A percentile compares a stretch with the other conserved stretches of the same genome.
Conservation (phyloP, 1,140 invertebrate species). For the Orchestia grillus region DNA sequence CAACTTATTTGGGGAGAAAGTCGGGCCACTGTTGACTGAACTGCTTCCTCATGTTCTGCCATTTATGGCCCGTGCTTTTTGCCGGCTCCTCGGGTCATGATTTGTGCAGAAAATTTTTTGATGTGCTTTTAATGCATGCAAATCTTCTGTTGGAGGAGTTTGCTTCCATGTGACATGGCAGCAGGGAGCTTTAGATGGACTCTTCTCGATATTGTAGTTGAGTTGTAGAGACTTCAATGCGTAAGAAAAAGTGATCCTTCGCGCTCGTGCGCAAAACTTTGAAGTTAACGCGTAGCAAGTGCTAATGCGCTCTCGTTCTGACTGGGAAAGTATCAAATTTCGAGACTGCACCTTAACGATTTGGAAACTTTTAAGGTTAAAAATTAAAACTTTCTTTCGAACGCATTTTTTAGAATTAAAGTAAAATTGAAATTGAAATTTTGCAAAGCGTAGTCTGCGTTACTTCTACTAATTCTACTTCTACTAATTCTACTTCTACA, state of each 20-base stretch:
- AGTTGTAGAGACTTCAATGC: neutral
- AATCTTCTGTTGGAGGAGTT: neutral
- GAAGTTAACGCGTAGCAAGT: neutral
- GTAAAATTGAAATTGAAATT: too few species aligned
- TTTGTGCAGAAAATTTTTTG: neutral
- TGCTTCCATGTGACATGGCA: neutral
- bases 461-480: too few species aligned
- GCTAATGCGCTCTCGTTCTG: neutral
- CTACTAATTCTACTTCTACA: too few species aligned
- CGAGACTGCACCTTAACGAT: too few species aligned
- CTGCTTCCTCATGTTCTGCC: neutral
- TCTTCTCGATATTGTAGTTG: neutral
- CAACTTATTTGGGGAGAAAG: neutral
- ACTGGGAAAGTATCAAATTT: too few species aligned
- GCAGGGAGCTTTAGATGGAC: neutral
- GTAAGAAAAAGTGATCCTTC: neutral
- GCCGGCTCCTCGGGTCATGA: neutral
- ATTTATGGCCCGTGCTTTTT: neutral
- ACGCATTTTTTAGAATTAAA: too few species aligned
- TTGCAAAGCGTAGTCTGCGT: too few species aligned
- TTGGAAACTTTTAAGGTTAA: too few species aligned
- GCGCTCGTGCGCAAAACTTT: neutral
- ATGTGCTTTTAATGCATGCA: neutral
- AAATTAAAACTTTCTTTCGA: too few species aligned
- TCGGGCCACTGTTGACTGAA: neutral